Percentiles rank a stretch among this genome's conserved stretches.
These are phyloP conservation scores for Chaetogeoica ovagalla DNA, from an alignment of 2,888 invertebrate genomes.

Conservation along the genomic window DNA sequence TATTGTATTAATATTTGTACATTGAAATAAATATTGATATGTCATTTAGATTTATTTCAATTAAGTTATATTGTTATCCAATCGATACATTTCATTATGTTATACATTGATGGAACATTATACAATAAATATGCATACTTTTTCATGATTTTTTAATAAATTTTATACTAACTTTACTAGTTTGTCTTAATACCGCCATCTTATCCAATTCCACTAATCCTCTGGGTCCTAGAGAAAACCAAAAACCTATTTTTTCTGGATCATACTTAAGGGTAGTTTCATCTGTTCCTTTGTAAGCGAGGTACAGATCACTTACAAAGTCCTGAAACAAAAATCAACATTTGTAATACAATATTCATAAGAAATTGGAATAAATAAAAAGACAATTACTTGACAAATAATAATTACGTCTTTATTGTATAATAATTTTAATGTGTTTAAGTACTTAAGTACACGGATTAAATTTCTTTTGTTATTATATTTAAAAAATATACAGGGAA, in stretches of 20 bases:
- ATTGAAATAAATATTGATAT: too few relatives aligned
- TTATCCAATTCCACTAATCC: slow-evolving; percentile 32
- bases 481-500: too few relatives aligned
- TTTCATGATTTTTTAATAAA: neutral
- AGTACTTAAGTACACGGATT: too few relatives aligned
- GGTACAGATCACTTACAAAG: slow-evolving; percentile 39
- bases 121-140: too few relatives aligned
- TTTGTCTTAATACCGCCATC: neutral
- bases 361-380: neutral
- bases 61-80: too few relatives aligned
- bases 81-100: too few relatives aligned
- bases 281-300: slow-evolving; percentile 25
- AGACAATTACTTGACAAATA: too few relatives aligned
- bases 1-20: too few relatives aligned
- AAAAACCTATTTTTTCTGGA: slow-evolving; percentile 39
- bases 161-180: slow-evolving; percentile 18
- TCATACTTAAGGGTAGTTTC: slow-evolving; percentile 28
- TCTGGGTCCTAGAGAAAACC: slow-evolving; percentile 46
- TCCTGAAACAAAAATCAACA: slow-evolving; percentile 26
- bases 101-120: neutral
- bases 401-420: too few relatives aligned
- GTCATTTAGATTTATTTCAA: too few relatives aligned
- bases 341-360: neutral
- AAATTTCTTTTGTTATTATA: too few relatives aligned
- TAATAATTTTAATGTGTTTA: too few relatives aligned